A percentile compares a stretch with the other conserved stretches of the same genome.
These are phyloP conservation scores for Doryteuthis pealeii DNA, from an alignment of 1,140 invertebrate genomes.

Conservation along the genomic window DNA sequence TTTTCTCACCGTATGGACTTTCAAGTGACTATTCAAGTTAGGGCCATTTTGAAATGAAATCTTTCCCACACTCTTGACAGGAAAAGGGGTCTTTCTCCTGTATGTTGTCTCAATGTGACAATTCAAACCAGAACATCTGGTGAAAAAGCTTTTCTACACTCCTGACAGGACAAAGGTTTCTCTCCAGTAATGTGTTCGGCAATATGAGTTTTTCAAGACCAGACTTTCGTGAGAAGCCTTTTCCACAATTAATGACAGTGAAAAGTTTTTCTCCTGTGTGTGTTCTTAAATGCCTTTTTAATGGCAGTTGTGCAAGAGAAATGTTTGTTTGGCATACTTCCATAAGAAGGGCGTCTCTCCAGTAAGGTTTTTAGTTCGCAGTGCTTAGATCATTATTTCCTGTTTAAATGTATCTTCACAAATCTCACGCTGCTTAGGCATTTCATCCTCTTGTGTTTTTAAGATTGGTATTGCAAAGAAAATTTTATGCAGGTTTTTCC, in stretches of 20 bases:
- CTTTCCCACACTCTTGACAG: constrained; percentile 22
- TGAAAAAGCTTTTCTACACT: constrained; percentile 19
- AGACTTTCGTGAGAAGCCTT: constrained; percentile 51
- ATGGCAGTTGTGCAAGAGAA: constrained; percentile 88
- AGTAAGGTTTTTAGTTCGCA: constrained; percentile 41
- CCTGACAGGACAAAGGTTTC: constrained; percentile 21
- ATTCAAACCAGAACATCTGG: background rate
- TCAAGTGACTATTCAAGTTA: constrained; percentile 15
- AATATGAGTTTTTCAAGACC: constrained; percentile 36
- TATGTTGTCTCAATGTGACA: constrained; percentile 18
- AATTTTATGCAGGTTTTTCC: no score
- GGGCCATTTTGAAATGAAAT: constrained; percentile 14
- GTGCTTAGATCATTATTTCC: constrained; percentile 33
- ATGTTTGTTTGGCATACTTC: constrained; percentile 83
- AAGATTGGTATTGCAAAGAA: no score
- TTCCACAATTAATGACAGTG: constrained; percentile 74
- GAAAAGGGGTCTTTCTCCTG: constrained; percentile 14
- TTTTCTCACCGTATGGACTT: constrained; percentile 74
- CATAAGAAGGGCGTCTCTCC: constrained; percentile 48
- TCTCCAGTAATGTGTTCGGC: constrained; percentile 17
- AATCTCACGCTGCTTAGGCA: constrained; percentile 32
- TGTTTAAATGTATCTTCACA: constrained; percentile 39
- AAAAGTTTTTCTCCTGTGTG: constrained; percentile 83
- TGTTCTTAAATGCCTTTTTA: constrained; percentile 75
- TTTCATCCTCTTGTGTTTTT: constrained; percentile 25